Evolutionary conservation across 2,888 invertebrate genomes (phyloP), one percentile per base, ranked within the genome.

Genomic region (Chalcis sispes): DNA sequence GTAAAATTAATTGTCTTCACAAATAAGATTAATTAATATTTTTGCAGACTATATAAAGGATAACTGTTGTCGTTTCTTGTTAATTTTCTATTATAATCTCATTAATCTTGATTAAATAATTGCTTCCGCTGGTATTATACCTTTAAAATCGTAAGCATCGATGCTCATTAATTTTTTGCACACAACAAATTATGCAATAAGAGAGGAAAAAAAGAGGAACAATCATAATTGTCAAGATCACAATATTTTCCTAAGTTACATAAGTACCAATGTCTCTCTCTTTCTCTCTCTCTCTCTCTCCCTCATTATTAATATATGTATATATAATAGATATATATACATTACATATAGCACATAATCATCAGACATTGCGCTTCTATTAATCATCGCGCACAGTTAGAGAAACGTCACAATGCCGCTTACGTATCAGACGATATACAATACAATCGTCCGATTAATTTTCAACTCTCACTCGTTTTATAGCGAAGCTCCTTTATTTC

Each of bases 211-310:
- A 46, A 56, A 50, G 5, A 18, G 25, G 1, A 54, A 32, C 15
- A 46, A 46, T 70, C 70, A 61, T 52, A 70, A 40, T 71, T 61
- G 61, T 42, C 61, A 61, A 36, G 70, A 61, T 71, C 52, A 52
- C 52, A 71, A 61, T 40, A 71, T 67, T 71, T 71, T 62, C 61
- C 20, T 20, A 29, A 61, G 61, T 71, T 71, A 71, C 59, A 61
- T 61, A 71, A 71, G 61, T 13, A 18, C 27, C 36, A 50, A 61
- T 61, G 40, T 42, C 40, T 40, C 8, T 27, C 8, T 18, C n/a
- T n/a, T n/a, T n/a, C n/a, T n/a, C n/a, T n/a, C n/a, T n/a, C n/a
- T n/a, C n/a, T n/a, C n/a, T n/a, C n/a, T n/a, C n/a, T n/a, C n/a
- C n/a, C n/a, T n/a, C n/a, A n/a, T n/a, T n/a, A n/a, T n/a, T n/a